Conservation (phyloP, 2,797 vertebrate species). For the Morelia viridis region DNA sequence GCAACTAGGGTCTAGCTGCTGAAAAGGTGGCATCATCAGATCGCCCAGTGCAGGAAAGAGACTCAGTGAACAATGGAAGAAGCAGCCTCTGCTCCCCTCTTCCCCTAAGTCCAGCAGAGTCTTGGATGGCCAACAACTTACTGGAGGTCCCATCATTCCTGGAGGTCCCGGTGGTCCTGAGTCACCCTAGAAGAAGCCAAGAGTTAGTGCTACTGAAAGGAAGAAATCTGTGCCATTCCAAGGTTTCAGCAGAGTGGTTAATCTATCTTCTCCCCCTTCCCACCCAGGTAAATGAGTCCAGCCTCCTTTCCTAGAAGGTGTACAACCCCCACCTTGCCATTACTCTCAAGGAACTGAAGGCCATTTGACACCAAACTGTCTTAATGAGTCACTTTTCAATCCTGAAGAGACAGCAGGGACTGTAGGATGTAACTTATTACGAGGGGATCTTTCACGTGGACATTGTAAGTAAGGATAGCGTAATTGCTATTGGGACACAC, state of each 20-base stretch:
- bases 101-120: too few relatives aligned
- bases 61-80: rapidly evolving
- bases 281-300: background rate
- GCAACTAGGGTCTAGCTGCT: background rate
- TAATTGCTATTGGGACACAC: too few relatives aligned
- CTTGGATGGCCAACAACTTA: conserved; percentile 70
- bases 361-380: background rate
- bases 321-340: background rate
- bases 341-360: background rate
- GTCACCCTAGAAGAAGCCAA: conserved; percentile 78
- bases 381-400: background rate
- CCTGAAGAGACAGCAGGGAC: background rate
- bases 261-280: background rate
- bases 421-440: background rate
- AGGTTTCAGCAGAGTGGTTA: background rate
- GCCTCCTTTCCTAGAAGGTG: background rate
- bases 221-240: rapidly evolving
- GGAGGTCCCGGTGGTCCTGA: conserved; percentile 79
- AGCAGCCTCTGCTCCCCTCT: background rate
- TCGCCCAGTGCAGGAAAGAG: background rate
- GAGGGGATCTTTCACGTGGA: background rate
- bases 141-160: conserved; percentile 88
- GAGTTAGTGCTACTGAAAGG: background rate
- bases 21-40: background rate
- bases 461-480: background rate